Conservation (phyloP, 2,888 invertebrate species). For the Callimorpha dominula region DNA sequence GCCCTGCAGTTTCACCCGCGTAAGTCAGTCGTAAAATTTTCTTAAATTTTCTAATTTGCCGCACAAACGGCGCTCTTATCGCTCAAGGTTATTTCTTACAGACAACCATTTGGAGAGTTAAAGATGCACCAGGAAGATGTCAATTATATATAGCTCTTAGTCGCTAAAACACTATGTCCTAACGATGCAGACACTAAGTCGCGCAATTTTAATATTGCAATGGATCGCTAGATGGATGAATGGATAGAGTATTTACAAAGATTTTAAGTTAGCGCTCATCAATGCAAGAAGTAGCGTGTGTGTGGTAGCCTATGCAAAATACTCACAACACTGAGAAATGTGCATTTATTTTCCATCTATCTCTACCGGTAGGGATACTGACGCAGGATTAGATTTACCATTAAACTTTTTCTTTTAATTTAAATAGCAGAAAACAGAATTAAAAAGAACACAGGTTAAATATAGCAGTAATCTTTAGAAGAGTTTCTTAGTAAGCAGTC, state of each 20-base stretch:
- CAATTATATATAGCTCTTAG: background rate
- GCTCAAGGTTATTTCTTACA: background rate
- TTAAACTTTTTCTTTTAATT: no score
- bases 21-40: no score
- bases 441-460: no score
- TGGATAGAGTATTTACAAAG: background rate
- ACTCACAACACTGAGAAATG: background rate
- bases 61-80: no score
- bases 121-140: background rate
- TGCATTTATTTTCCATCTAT: background rate
- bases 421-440: no score
- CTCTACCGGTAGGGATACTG: no score
- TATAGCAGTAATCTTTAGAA: no score
- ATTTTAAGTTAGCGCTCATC: background rate
- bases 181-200: background rate
- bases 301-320: background rate
- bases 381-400: no score
- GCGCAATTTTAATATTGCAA: no score
- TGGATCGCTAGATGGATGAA: background rate
- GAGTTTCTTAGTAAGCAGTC: no score
- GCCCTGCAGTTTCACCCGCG: no score
- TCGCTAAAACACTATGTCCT: background rate
- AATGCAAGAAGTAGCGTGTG: background rate
- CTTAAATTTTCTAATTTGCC: no score
- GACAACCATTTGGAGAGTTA: background rate